Percentiles rank a stretch among this genome's conserved stretches.
These are phyloP conservation scores for Nilaparvata lugens DNA, from an alignment of 1,140 invertebrate genomes.

Conservation along the genomic window DNA sequence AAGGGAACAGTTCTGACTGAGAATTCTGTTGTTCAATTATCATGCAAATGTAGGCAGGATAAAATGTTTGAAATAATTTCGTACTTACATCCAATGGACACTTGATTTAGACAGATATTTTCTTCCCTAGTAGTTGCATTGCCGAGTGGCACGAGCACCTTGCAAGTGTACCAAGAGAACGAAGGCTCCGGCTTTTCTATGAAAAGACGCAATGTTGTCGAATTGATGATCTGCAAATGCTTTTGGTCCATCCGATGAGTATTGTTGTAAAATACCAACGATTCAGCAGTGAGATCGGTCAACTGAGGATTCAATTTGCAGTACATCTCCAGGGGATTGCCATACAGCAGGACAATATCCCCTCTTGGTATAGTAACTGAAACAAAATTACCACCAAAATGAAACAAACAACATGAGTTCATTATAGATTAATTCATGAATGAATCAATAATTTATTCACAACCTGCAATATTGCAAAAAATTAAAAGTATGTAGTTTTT, in stretches of 20 bases:
- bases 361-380: constrained; percentile 42
- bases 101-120: constrained; percentile 42
- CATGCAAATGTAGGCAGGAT: too few relatives aligned
- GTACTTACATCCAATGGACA: constrained; percentile 43
- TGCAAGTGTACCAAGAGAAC: constrained; percentile 38
- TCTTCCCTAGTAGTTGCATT: constrained; percentile 21
- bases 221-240: constrained; percentile 38
- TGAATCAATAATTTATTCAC: too few relatives aligned
- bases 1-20: too few relatives aligned
- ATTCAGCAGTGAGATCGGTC: constrained; percentile 31
- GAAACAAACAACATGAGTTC: neutral
- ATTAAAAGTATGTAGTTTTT: too few relatives aligned
- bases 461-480: too few relatives aligned
- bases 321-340: constrained; percentile 38
- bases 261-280: constrained; percentile 39
- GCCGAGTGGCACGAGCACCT: constrained; percentile 23
- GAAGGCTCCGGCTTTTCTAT: constrained; percentile 36
- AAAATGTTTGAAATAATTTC: constrained; percentile 7
- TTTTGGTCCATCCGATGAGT: constrained; percentile 33
- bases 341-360: constrained; percentile 41
- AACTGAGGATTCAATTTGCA: constrained; percentile 40
- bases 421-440: too few relatives aligned
- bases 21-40: too few relatives aligned
- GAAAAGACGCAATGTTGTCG: constrained; percentile 38
- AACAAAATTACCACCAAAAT: constrained; percentile 7